Conservation (phyloP, 2,797 vertebrate species). For the Oryzias sinensis region DNA sequence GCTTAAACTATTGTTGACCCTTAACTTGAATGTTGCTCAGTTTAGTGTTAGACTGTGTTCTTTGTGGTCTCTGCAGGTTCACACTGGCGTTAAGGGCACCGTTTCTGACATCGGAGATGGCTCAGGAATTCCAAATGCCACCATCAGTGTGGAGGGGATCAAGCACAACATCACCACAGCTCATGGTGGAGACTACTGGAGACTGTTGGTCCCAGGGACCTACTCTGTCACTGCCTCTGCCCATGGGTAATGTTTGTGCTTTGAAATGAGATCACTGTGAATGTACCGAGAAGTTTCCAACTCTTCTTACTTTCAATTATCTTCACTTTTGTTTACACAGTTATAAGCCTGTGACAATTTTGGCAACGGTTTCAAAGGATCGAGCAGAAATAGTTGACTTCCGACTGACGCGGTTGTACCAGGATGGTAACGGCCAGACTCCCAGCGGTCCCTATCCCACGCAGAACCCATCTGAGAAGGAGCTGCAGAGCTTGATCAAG, state of each 20-base stretch:
- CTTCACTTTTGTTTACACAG: slow-evolving; percentile 61
- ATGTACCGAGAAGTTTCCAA: not conserved
- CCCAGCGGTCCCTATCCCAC: slow-evolving; percentile 52
- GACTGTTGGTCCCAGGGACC: slow-evolving; percentile 85
- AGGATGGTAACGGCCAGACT: slow-evolving; percentile 65
- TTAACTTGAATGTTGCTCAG: not conserved
- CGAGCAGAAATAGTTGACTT: slow-evolving; percentile 86
- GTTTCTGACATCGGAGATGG: slow-evolving; percentile 86
- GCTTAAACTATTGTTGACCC: not conserved
- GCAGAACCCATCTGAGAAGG: slow-evolving; percentile 78
- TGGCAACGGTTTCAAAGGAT: slow-evolving; percentile 80
- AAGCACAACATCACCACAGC: slow-evolving; percentile 86
- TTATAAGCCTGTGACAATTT: slow-evolving; percentile 82
- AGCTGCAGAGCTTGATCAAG: slow-evolving; percentile 88
- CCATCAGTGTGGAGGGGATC: slow-evolving; percentile 84
- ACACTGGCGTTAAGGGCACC: slow-evolving; percentile 87
- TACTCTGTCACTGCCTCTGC: slow-evolving; percentile 89
- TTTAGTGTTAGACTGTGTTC: not conserved
- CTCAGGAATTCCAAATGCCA: slow-evolving; percentile 90
- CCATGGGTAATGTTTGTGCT: slow-evolving; percentile 80
- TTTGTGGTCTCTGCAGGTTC: slow-evolving; percentile 77
- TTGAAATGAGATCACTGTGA: not conserved
- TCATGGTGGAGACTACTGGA: slow-evolving; percentile 92
- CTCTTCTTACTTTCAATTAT: slow-evolving; percentile 1
- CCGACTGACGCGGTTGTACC: slow-evolving; percentile 74